Evolutionary conservation across 2,113 vertebrate genomes (phyloP).

Genomic region (Oreochromis tanganicae): DNA sequence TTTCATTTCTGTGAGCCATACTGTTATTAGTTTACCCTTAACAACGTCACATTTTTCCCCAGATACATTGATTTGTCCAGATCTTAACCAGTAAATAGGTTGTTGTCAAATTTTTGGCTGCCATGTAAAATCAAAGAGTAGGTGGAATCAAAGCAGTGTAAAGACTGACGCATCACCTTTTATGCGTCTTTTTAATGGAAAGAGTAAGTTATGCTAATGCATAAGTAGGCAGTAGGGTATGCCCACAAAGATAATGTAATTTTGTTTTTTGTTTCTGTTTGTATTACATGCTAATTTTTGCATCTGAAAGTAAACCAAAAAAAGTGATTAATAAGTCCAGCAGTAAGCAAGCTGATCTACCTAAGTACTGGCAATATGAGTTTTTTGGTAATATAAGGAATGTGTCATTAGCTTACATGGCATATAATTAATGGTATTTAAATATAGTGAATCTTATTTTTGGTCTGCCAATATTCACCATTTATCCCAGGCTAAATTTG

Average conservation of each 20-base stretch:
- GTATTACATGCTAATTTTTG: not conserved
- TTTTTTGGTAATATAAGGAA: not conserved
- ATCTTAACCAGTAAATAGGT: not conserved
- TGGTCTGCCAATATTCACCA: not conserved
- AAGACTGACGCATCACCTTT: not conserved
- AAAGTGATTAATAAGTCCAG: not conserved
- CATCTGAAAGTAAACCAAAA: not conserved
- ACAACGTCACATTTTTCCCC: not conserved
- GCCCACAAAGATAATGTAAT: not conserved
- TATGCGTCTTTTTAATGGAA: not conserved
- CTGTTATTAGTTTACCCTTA: not conserved
- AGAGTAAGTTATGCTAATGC: not conserved
- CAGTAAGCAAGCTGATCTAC: not conserved
- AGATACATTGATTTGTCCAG: not conserved
- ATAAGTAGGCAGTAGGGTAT: not conserved
- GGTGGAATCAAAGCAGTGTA: not conserved
- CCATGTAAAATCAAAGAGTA: not conserved
- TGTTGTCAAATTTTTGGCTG: not conserved
- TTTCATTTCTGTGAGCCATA: not conserved
- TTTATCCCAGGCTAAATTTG: rapidly evolving
- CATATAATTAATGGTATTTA: not conserved
- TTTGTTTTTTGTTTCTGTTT: not conserved
- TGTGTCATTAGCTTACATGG: not conserved
- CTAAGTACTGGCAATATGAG: not conserved
- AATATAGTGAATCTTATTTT: not conserved